Percentiles rank a stretch among this genome's conserved stretches.
These are phyloP conservation scores for Bilobella aurantiaca DNA, from an alignment of 1,140 invertebrate genomes.

Conservation along the genomic window DNA sequence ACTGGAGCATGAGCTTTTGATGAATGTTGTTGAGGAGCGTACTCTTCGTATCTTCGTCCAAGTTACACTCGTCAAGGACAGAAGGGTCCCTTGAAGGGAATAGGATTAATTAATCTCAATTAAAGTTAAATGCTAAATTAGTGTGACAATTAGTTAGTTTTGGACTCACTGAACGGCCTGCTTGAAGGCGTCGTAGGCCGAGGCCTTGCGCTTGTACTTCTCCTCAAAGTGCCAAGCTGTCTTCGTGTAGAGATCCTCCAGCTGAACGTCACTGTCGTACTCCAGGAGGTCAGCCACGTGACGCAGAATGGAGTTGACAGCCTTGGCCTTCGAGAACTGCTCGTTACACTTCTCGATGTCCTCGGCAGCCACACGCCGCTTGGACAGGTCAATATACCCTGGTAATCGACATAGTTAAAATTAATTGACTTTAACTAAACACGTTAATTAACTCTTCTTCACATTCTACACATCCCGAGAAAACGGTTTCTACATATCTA, in stretches of 20 bases:
- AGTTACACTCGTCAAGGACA: slow-evolving; percentile 88
- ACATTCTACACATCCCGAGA: too few relatives aligned
- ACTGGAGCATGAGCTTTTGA: slow-evolving; percentile 91
- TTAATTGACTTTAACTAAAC: neutral
- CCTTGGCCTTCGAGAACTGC: slow-evolving; percentile 95
- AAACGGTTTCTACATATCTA: too few relatives aligned
- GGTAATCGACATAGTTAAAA: slow-evolving; percentile 16
- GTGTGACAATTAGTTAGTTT: neutral
- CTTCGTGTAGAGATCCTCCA: slow-evolving; percentile 90
- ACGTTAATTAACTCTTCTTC: neutral
- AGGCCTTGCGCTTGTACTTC: slow-evolving; percentile 90
- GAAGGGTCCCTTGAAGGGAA: slow-evolving; percentile 63
- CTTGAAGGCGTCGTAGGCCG: slow-evolving; percentile 97
- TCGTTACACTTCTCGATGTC: slow-evolving; percentile 98
- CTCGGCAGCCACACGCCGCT: slow-evolving; percentile 93
- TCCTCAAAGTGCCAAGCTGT: slow-evolving; percentile 99
- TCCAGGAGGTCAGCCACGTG: slow-evolving; percentile 92
- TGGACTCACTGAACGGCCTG: slow-evolving; percentile 82
- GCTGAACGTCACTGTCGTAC: slow-evolving; percentile 78
- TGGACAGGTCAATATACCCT: slow-evolving; percentile 99
- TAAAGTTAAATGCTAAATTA: neutral
- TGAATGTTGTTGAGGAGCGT: slow-evolving; percentile 90
- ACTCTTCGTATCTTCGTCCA: slow-evolving; percentile 85
- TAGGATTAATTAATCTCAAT: neutral
- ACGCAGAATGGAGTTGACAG: slow-evolving; percentile 93